These are phyloP conservation scores for Trichoplusia ni DNA, from an alignment of 1,140 invertebrate species.

Conservation along the genomic window DNA sequence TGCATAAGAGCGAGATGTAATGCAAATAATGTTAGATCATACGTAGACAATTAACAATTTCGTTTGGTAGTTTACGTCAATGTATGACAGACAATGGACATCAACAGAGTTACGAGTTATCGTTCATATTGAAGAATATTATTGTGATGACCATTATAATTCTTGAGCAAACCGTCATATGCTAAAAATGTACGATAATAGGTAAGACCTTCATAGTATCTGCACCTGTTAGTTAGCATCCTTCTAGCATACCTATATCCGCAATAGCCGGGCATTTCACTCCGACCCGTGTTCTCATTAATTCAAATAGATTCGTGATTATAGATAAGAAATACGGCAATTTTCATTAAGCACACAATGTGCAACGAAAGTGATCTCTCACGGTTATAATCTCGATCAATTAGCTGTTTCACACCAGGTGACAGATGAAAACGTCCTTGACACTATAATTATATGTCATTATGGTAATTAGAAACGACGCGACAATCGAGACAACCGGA, in stretches of 20 bases:
- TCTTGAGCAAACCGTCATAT: too few relatives aligned
- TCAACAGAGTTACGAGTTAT: too few relatives aligned
- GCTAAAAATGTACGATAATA: too few relatives aligned
- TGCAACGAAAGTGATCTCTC: slow-evolving; percentile 23
- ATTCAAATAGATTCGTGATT: slow-evolving; percentile 16
- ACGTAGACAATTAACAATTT: background rate
- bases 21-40: background rate
- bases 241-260: slow-evolving; percentile 5
- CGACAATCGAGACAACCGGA: slow-evolving; percentile 16
- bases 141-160: too few relatives aligned
- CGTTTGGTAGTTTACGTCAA: too few relatives aligned
- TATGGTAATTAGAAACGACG: slow-evolving; percentile 15
- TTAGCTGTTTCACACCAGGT: background rate
- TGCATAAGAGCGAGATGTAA: too few relatives aligned
- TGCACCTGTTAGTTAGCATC: too few relatives aligned
- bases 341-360: slow-evolving; percentile 21
- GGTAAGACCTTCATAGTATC: too few relatives aligned
- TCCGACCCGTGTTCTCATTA: slow-evolving; percentile 11
- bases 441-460: slow-evolving; percentile 6
- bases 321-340: background rate
- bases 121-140: too few relatives aligned
- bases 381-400: slow-evolving; percentile 10
- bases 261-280: slow-evolving; percentile 20
- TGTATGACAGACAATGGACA: too few relatives aligned
- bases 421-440: slow-evolving; percentile 5